Percentiles rank a stretch among this genome's conserved stretches.
phyloP scores from a whole-genome alignment of 2,888 invertebrate species.

The Eristalis pertinax region DNA sequence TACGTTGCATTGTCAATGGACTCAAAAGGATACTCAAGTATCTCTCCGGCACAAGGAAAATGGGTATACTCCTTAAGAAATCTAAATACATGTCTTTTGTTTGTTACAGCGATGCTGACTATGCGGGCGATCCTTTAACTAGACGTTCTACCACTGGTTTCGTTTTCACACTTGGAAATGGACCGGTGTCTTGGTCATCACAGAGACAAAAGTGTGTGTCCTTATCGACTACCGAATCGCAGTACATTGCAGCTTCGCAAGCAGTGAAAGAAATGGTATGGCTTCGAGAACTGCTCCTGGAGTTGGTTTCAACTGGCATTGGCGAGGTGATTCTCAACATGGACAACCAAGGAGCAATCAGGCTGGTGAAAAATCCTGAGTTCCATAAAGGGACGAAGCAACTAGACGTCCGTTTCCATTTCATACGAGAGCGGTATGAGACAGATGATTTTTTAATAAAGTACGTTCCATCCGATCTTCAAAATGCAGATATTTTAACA shows the following conservation, averaged over 20 bases:
- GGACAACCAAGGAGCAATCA: too few relatives aligned
- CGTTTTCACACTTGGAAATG: conserved; percentile 21
- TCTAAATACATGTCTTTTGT: conserved; percentile 7
- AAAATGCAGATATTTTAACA: too few relatives aligned
- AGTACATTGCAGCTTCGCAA: conserved; percentile 49
- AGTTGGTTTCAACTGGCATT: too few relatives aligned
- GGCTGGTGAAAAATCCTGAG: too few relatives aligned
- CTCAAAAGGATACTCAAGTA: conserved; percentile 8
- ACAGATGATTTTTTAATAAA: too few relatives aligned
- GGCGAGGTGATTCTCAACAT: too few relatives aligned
- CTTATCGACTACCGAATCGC: conserved; percentile 45
- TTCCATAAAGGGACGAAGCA: too few relatives aligned
- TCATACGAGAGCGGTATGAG: too few relatives aligned
- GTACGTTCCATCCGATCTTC: too few relatives aligned
- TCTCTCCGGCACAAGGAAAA: conserved; percentile 23
- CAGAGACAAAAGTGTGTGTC: conserved; percentile 23
- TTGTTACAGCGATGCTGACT: too few relatives aligned
- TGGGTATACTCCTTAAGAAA: conserved; percentile 31
- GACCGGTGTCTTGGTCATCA: conserved; percentile 33
- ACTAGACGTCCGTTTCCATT: too few relatives aligned
- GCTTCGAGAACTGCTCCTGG: not conserved
- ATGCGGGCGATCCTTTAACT: conserved; percentile 44
- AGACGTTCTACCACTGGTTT: conserved; percentile 60
- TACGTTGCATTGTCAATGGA: too few relatives aligned
- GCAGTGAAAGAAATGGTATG: conserved; percentile 50